A percentile compares a stretch with the other conserved stretches of the same genome.
These are phyloP conservation scores for Sebastes taczanowskii DNA, from an alignment of 2,797 vertebrate genomes.

Conservation along the genomic window DNA sequence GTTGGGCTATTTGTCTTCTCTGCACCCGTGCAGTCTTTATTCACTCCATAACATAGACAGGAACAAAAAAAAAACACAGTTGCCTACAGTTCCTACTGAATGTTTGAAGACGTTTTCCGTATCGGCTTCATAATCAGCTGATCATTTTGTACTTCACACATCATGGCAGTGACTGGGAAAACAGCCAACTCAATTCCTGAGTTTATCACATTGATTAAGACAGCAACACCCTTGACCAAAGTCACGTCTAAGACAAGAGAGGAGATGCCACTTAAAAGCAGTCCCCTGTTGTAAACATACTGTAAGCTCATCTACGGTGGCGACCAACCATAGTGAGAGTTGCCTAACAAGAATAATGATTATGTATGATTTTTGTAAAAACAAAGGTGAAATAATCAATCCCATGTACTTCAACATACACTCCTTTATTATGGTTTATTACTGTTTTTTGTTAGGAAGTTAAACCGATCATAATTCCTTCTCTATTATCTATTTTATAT, in stretches of 20 bases:
- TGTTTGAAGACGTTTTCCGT: neutral
- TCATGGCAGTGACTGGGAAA: neutral
- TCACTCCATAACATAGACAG: neutral
- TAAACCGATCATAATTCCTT: too few relatives aligned
- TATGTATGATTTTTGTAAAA: neutral
- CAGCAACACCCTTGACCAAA: neutral
- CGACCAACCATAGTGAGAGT: neutral
- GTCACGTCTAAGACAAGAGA: neutral
- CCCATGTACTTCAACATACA: too few relatives aligned
- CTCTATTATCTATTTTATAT: too few relatives aligned
- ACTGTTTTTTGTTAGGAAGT: too few relatives aligned
- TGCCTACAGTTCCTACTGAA: neutral
- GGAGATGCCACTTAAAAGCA: neutral
- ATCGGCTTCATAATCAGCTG: neutral
- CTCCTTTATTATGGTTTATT: too few relatives aligned
- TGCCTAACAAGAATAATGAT: neutral
- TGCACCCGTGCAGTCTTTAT: neutral
- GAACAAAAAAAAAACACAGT: neutral
- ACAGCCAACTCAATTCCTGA: neutral
- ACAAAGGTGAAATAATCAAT: too few relatives aligned
- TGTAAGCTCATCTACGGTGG: neutral
- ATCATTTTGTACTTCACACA: neutral
- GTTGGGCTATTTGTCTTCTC: conserved; percentile 6
- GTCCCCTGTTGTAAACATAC: neutral
- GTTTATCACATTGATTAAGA: neutral